Evolutionary conservation across 2,113 vertebrate genomes (phyloP).

Genomic region (Phylloscopus trochiloides): DNA sequence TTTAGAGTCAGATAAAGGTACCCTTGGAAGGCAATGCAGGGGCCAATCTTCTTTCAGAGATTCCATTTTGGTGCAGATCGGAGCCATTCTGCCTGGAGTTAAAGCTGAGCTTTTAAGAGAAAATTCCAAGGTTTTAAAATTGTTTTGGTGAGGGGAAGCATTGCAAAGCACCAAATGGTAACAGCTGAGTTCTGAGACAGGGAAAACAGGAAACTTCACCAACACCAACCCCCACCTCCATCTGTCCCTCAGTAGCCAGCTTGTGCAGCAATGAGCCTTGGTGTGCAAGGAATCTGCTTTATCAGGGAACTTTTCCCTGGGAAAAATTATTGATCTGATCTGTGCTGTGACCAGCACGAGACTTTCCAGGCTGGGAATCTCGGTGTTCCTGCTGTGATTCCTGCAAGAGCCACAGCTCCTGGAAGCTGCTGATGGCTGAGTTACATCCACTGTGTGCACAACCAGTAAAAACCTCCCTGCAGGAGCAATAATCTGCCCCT

Average conservation of each 20-base stretch:
- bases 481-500: background rate
- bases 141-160: accelerated
- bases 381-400: background rate
- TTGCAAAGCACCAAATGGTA: background rate
- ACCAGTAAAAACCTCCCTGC: background rate
- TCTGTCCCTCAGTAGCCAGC: background rate
- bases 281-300: background rate
- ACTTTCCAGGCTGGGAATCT: background rate
- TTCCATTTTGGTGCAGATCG: background rate
- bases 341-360: background rate
- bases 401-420: background rate
- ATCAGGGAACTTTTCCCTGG: background rate
- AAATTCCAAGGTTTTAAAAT: background rate
- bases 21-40: background rate
- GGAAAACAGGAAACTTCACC: background rate
- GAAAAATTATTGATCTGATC: background rate
- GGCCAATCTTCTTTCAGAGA: background rate
- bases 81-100: background rate
- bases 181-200: background rate
- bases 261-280: background rate
- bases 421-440: background rate
- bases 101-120: background rate
- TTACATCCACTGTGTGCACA: background rate
- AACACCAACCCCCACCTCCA: background rate
- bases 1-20: background rate